Evolutionary conservation across 2,888 invertebrate species (phyloP).

Genomic region (Therioaphis trifolii): DNA sequence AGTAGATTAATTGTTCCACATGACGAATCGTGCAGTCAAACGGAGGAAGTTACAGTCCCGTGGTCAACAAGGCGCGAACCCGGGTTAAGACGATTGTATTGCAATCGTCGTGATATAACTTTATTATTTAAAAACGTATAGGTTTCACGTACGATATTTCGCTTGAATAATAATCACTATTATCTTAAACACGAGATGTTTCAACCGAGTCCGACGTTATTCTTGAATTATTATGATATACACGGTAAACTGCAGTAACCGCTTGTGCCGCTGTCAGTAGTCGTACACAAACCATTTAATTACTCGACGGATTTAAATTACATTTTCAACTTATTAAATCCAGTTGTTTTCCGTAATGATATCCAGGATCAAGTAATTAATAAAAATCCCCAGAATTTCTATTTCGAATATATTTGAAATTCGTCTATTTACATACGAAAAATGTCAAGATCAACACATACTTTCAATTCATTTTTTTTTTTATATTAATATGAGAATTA

Average conservation of each 20-base stretch:
- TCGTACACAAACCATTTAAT: too few relatives aligned
- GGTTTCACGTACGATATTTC: background rate
- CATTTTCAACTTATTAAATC: too few relatives aligned
- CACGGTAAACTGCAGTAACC: too few relatives aligned
- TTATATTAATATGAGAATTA: too few relatives aligned
- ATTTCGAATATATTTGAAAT: background rate
- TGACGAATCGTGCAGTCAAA: background rate
- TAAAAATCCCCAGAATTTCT: background rate
- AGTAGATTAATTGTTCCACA: conserved; percentile 2
- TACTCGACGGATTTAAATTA: too few relatives aligned
- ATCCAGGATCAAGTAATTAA: too few relatives aligned
- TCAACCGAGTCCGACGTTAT: background rate
- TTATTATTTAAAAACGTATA: background rate
- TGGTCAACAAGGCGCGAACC: conserved; percentile 10
- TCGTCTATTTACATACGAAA: background rate
- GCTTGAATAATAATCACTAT: conserved; percentile 6
- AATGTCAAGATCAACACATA: background rate
- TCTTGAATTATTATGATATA: background rate
- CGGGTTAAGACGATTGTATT: conserved; percentile 13
- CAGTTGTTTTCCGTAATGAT: too few relatives aligned
- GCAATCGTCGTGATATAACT: background rate
- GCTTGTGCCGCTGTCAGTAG: too few relatives aligned
- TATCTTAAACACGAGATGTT: background rate
- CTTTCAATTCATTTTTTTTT: background rate
- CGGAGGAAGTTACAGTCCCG: background rate